A percentile compares a stretch with the other conserved stretches of the same genome.
Evolutionary conservation across 1,140 invertebrate species (phyloP).

Genomic region (Agrilus planipennis): DNA sequence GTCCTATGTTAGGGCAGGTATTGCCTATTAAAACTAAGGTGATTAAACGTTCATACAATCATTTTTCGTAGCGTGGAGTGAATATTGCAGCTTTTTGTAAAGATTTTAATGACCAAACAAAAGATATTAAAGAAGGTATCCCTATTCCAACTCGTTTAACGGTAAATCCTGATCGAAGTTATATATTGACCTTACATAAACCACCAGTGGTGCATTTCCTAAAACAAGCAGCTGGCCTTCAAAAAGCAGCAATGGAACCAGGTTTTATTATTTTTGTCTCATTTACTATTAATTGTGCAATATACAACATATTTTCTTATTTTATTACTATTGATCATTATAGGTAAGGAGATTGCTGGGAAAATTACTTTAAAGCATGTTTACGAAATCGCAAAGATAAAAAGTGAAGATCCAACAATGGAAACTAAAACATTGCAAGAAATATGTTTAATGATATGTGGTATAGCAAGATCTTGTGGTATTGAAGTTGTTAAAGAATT

Average conservation of each 20-base stretch:
- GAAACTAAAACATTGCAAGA: slow-evolving; percentile 45
- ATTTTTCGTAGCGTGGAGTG: slow-evolving; percentile 65
- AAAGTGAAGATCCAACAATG: slow-evolving; percentile 70
- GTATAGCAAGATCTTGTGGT: slow-evolving; percentile 64
- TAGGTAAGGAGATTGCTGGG: slow-evolving; percentile 69
- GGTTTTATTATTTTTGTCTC: slow-evolving; percentile 36
- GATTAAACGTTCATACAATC: slow-evolving; percentile 1
- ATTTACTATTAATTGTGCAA: slow-evolving; percentile 6
- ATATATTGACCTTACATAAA: slow-evolving; percentile 68
- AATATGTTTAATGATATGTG: slow-evolving; percentile 70
- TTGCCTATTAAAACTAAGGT: slow-evolving; percentile 8
- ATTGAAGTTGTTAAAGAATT: slow-evolving; percentile 77
- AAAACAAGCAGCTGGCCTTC: slow-evolving; percentile 88
- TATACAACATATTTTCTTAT: neutral
- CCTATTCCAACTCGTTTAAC: slow-evolving; percentile 74
- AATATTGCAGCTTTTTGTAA: slow-evolving; percentile 96
- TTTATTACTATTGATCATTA: slow-evolving; percentile 23
- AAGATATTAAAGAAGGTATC: slow-evolving; percentile 84
- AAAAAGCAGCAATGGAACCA: slow-evolving; percentile 66
- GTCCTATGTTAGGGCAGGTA: slow-evolving; percentile 85
- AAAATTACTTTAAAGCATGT: slow-evolving; percentile 92
- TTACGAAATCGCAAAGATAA: slow-evolving; percentile 97
- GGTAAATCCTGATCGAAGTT: slow-evolving; percentile 80
- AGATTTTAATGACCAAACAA: slow-evolving; percentile 94
- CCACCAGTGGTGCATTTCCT: slow-evolving; percentile 82